These are phyloP conservation scores for Rhinopomastus cyanomelas DNA, from an alignment of 2,113 vertebrate species.

Conservation along the genomic window DNA sequence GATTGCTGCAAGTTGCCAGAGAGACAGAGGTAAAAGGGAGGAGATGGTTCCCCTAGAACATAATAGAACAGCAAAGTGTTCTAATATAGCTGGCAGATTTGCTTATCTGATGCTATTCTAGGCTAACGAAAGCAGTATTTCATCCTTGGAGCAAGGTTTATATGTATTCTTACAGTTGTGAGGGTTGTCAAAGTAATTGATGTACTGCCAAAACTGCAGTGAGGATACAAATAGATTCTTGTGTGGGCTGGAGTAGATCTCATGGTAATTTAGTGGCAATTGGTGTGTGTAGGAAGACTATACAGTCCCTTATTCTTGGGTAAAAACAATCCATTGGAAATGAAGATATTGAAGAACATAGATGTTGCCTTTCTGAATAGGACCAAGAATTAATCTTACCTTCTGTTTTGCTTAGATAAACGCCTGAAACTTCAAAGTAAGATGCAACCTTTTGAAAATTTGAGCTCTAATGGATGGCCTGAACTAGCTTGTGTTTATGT, in stretches of 20 bases:
- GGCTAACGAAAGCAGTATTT: conserved; percentile 44
- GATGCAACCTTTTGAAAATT: neutral
- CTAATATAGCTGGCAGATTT: conserved; percentile 8
- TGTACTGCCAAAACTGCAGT: conserved; percentile 58
- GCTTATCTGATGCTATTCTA: conserved; percentile 41
- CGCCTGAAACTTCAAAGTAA: neutral
- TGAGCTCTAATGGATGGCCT: neutral
- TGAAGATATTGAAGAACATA: neutral
- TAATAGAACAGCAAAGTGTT: neutral
- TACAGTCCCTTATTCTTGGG: conserved; percentile 12
- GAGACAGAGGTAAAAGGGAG: neutral
- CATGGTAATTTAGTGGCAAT: conserved; percentile 45
- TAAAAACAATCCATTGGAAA: neutral
- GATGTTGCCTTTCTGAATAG: neutral
- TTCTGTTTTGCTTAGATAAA: neutral
- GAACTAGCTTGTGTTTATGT: neutral
- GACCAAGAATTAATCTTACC: neutral
- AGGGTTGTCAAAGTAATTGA: conserved; percentile 57
- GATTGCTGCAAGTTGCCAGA: neutral
- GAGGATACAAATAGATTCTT: conserved; percentile 56
- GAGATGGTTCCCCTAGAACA: neutral
- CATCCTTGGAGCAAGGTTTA: conserved; percentile 31
- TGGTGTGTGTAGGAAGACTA: conserved; percentile 36
- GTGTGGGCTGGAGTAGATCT: conserved; percentile 40
- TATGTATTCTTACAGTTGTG: conserved; percentile 42